These are phyloP conservation scores for Tenodera sinensis DNA, from an alignment of 2,888 invertebrate genomes.

Conservation along the genomic window DNA sequence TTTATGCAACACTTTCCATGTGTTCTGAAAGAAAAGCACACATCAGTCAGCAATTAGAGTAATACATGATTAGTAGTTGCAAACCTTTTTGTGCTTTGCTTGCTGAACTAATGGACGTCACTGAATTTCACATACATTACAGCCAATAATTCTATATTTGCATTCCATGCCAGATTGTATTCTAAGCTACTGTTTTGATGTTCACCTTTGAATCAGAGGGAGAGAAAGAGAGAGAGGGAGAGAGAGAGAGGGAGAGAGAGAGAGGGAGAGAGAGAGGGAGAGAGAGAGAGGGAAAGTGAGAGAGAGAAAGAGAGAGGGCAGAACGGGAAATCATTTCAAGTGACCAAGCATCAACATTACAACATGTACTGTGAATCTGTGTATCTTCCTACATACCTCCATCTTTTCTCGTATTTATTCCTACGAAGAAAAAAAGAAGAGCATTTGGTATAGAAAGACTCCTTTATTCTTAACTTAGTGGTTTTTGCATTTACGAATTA, in stretches of 20 bases:
- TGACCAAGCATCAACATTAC: neutral
- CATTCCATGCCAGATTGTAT: neutral
- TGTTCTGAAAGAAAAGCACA: too few species aligned
- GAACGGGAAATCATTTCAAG: neutral
- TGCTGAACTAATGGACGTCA: too few species aligned
- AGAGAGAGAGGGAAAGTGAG: neutral
- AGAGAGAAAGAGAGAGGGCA: too few species aligned
- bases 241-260: neutral
- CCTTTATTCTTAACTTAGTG: neutral
- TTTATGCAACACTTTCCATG: too few species aligned
- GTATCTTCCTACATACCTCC: slow-evolving; percentile 59
- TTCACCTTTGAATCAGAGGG: neutral
- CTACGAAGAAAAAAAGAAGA: slow-evolving; percentile 50
- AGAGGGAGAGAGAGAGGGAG: neutral
- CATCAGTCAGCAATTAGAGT: too few species aligned
- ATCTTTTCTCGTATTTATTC: slow-evolving; percentile 71
- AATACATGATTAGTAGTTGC: too few species aligned
- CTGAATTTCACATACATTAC: neutral
- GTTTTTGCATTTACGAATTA: neutral
- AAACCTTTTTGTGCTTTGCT: too few species aligned
- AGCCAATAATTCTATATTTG: neutral
- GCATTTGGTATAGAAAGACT: neutral
- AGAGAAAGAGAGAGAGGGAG: neutral
- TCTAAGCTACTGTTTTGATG: neutral
- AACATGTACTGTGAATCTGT: slow-evolving; percentile 2